A percentile compares a stretch with the other conserved stretches of the same genome.
These are phyloP conservation scores for Phasia obesa DNA, from an alignment of 2,888 invertebrate species.

Conservation along the genomic window DNA sequence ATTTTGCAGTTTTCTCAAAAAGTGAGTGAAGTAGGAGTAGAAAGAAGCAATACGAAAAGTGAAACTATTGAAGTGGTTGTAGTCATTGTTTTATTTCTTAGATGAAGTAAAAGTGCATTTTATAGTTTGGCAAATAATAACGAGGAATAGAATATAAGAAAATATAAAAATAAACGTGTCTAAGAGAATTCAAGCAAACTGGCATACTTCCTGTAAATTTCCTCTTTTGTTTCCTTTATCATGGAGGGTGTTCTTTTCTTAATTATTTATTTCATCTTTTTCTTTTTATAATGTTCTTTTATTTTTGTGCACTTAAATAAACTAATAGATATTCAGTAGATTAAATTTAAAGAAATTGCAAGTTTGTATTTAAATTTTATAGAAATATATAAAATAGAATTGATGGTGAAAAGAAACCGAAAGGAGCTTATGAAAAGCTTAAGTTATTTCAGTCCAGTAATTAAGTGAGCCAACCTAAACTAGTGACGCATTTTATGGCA, in stretches of 20 bases:
- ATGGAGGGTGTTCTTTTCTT: slow-evolving; percentile 41
- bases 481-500: no score
- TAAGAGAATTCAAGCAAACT: slow-evolving; percentile 65
- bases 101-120: slow-evolving; percentile 66
- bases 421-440: no score
- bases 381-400: no score
- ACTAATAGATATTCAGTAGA: background rate
- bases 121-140: slow-evolving; percentile 60
- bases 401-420: no score
- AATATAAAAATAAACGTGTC: slow-evolving; percentile 10
- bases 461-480: no score
- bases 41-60: slow-evolving; percentile 42
- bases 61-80: slow-evolving; percentile 58
- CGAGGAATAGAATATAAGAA: slow-evolving; percentile 21
- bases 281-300: slow-evolving; percentile 5
- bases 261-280: slow-evolving; percentile 19
- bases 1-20: slow-evolving; percentile 5
- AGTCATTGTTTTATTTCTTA: slow-evolving; percentile 40
- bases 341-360: slow-evolving; percentile 2
- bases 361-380: no score
- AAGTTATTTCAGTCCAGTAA: no score
- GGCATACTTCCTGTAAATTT: slow-evolving; percentile 71
- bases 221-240: slow-evolving; percentile 53
- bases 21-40: slow-evolving; percentile 33
- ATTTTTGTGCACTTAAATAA: slow-evolving; percentile 36